Base-by-base conservation (phyloP, 2,797 vertebrate genomes). In the Malurus splendens region DNA sequence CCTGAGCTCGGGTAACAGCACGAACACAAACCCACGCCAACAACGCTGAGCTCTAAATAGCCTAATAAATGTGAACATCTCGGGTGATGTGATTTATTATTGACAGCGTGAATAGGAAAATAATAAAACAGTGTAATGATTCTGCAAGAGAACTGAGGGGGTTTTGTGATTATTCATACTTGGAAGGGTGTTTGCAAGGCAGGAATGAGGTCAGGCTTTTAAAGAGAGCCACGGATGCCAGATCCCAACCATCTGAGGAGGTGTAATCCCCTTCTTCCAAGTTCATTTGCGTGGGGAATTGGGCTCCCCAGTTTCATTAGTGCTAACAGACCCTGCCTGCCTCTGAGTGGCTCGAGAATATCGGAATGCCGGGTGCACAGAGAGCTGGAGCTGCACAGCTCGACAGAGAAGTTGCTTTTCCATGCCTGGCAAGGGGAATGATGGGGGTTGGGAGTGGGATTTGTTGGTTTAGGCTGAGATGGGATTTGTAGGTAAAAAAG, bases 1-100 rank as follows among this genome's bases (percentile, higher is more conserved):
- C 67, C 78, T 9, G 52, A 50, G 79, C 70, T 85, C 48, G 54
- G 74, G 19, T 68, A 86, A 30, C 42, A 24, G 65, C 27, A 45
- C 52, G 86, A 74, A 79, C 55, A 39, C 74, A 86, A 87, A 93
- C 54, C 42, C 61, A 56, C 11, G 3, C 25, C 78, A 71, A 66
- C 45, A 7, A 44, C 1, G 1, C 85, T 19, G 86, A 92, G 91
- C 85, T 95, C 92, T 93, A 96, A 96, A 88, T 77, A 92, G 77
- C 76, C 70, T 93, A 96, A 96, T 96, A 95, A 95, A 96, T 93
- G 84, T 81, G 94, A 95, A 93, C 87, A 90, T 88, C 90, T 82
- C 76, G 86, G 94, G 78, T 71, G 89, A 92, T 86, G 82, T 70
- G 90, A 94, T 96, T 96, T 95, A 94, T 95, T 95, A 95, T 90